Evolutionary conservation across 2,888 invertebrate genomes (phyloP).

Genomic region (Tridacna crocea): DNA sequence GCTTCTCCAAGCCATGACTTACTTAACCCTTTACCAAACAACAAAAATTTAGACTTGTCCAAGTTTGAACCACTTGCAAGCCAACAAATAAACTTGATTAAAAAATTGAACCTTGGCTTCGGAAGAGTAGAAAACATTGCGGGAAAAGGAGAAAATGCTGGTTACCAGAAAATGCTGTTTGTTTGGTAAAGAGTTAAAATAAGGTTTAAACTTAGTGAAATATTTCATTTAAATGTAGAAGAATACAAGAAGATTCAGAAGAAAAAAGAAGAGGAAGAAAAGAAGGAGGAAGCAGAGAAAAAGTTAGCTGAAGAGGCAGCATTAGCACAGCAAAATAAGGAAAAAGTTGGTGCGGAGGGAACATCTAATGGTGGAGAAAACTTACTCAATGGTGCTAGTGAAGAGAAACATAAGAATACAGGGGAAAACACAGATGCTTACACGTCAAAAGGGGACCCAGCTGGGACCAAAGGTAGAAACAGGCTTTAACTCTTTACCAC

Average conservation of each 20-base stretch:
- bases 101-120: neutral
- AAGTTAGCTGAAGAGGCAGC: constrained; percentile 13
- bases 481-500: neutral
- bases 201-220: neutral
- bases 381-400: neutral
- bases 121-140: too few species aligned
- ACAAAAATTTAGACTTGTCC: too few species aligned
- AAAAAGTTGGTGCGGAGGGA: neutral
- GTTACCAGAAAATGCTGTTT: neutral
- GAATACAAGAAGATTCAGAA: constrained; percentile 46
- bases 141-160: too few species aligned
- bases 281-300: constrained; percentile 33
- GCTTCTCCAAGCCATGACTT: too few species aligned
- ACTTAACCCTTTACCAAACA: too few species aligned
- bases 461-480: neutral
- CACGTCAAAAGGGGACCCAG: neutral
- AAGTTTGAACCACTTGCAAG: too few species aligned
- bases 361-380: neutral
- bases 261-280: constrained; percentile 43
- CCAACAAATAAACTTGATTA: neutral
- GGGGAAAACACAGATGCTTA: neutral
- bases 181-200: neutral
- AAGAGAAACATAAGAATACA: neutral
- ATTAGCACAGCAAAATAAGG: constrained; percentile 6
- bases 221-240: constrained; percentile 36